Percentiles rank a stretch among this genome's conserved stretches.
Evolutionary conservation across 2,113 vertebrate genomes (phyloP).

Genomic region (Cranoglanis bouderius): DNA sequence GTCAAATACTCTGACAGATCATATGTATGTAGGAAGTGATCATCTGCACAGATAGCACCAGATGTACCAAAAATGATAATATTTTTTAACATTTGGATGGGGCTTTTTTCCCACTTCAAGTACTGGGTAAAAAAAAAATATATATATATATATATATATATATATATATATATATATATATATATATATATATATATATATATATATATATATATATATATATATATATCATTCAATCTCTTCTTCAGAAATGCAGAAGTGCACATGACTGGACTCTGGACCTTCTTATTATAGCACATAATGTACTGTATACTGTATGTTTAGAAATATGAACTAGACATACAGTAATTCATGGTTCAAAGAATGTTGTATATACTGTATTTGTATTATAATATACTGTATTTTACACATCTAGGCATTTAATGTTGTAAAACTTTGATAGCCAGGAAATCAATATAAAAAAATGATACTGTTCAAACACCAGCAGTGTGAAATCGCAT

Average conservation of each 20-base stretch:
- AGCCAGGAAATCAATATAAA: neutral
- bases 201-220: too few relatives aligned
- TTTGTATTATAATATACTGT: too few relatives aligned
- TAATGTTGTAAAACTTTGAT: too few relatives aligned
- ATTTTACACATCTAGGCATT: neutral
- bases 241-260: slow-evolving; percentile 1
- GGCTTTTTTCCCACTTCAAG: neutral
- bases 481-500: slow-evolving; percentile 12
- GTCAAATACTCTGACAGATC: neutral
- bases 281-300: neutral
- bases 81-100: neutral
- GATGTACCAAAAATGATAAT: neutral
- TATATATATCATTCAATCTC: neutral
- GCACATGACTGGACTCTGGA: neutral
- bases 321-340: neutral
- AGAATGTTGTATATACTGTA: too few relatives aligned
- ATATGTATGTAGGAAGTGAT: neutral
- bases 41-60: neutral
- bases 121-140: too few relatives aligned
- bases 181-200: too few relatives aligned
- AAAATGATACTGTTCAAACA: neutral
- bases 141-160: too few relatives aligned
- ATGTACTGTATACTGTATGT: neutral
- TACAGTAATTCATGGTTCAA: neutral
- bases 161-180: too few relatives aligned